These are phyloP conservation scores for Acropora tenuis DNA, from an alignment of 64 coral and sea anemone species.

Conservation along the genomic window DNA sequence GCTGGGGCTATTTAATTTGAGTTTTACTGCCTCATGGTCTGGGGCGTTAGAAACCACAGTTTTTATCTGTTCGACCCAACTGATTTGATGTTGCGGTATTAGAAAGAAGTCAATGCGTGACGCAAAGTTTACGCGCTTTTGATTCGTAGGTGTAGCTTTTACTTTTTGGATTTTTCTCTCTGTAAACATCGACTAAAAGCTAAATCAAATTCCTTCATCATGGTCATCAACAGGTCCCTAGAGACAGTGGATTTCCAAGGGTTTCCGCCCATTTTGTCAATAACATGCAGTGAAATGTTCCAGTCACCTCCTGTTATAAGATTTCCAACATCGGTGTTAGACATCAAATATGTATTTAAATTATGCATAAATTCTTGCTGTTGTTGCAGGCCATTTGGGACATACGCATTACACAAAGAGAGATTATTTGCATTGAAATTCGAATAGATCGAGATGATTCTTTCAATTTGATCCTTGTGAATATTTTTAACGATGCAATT, in stretches of 20 bases:
- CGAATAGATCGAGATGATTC: neutral
- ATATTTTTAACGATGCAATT: too few relatives aligned
- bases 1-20: too few relatives aligned
- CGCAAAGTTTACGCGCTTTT: neutral
- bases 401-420: neutral
- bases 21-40: neutral
- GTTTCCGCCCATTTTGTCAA: neutral
- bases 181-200: neutral
- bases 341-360: neutral
- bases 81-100: neutral
- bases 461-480: neutral
- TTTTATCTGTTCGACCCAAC: neutral
- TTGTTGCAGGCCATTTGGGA: neutral
- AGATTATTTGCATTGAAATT: neutral
- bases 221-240: neutral
- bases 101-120: conserved; percentile 3
- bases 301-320: neutral
- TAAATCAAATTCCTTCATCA: neutral
- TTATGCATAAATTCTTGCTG: neutral
- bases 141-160: conserved; percentile 4
- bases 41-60: neutral
- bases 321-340: neutral
- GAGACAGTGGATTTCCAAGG: neutral
- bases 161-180: neutral
- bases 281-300: neutral